Evolutionary conservation across 1,140 invertebrate species (phyloP), one percentile per base, ranked within the genome.

Genomic region (Linepithema humile): DNA sequence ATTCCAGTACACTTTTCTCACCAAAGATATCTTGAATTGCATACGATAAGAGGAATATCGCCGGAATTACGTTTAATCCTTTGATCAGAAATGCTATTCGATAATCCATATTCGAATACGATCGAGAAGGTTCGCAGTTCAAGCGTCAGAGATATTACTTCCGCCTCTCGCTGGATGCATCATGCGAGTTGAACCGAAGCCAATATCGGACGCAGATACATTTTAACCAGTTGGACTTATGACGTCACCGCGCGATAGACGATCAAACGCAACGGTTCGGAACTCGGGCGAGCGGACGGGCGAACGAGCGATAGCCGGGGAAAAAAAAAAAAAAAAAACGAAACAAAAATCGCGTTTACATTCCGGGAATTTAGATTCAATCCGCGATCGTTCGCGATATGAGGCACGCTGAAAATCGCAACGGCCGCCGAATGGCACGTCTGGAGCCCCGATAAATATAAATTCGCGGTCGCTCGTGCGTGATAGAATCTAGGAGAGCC

Each of bases 401-500:
- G 38, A 64, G 17, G 29, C 57, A 29, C 40, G n/a, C 20, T 77
- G 43, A 77, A n/a, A 77, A 77, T 35, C 26, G 59, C 59, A 23
- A 48, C n/a, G 35, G n/a, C 12, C 40, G 73, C 17, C 48, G 69
- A 75, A 57, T 48, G 40, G 35, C 43, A 20, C 20, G 48, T 78
- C 55, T 40, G 53, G 26, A 78, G 45, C 15, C 10, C 15, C 17
- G 35, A 69, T 67, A 78, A 78, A 69, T 69, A 78, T 78, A 55
- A 78, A 78, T 78, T 69, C 45, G 23, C n/a, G 17, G 45, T n/a
- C 62, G 32, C 64, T 67, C 60, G 60, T 78, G 74, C 74, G 60
- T 67, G 74, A 67, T 78, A 78, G 60, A 67, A 78, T 78, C 74
- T 53, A 77, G 74, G 45, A 65, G 60, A 77, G 45, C 23, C 73